These are phyloP conservation scores for Darevskia nairensis DNA, from an alignment of 2,797 vertebrate genomes.

Conservation along the genomic window DNA sequence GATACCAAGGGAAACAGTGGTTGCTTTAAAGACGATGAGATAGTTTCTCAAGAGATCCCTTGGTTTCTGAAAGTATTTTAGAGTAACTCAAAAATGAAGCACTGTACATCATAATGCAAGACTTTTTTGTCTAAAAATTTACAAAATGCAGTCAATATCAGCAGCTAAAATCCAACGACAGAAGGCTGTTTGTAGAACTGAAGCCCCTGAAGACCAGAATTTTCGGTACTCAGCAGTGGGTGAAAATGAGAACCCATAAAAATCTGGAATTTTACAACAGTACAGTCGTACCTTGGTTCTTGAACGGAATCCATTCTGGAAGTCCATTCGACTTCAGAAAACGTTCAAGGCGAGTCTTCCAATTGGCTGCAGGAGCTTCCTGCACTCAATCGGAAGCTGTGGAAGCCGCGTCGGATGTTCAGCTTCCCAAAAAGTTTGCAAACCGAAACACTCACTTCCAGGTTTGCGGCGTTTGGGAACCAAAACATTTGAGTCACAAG, in stretches of 20 bases:
- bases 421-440: too few relatives aligned
- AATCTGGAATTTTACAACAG: not conserved
- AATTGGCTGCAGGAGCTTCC: too few relatives aligned
- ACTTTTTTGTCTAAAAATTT: not conserved
- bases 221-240: not conserved
- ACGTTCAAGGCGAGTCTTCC: too few relatives aligned
- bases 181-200: too few relatives aligned
- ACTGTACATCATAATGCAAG: not conserved
- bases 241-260: not conserved
- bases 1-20: not conserved
- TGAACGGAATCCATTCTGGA: too few relatives aligned
- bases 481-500: too few relatives aligned
- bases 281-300: too few relatives aligned
- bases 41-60: not conserved
- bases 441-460: too few relatives aligned
- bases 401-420: accelerated
- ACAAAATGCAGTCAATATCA: not conserved
- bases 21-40: not conserved
- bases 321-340: too few relatives aligned
- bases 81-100: not conserved
- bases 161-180: not conserved
- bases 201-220: not conserved
- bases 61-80: not conserved
- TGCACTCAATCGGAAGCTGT: too few relatives aligned
- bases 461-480: too few relatives aligned